A percentile compares a stretch with the other conserved stretches of the same genome.
Conservation (phyloP, 2,888 invertebrate genomes). For the Chalcosyrphus nemorum region DNA sequence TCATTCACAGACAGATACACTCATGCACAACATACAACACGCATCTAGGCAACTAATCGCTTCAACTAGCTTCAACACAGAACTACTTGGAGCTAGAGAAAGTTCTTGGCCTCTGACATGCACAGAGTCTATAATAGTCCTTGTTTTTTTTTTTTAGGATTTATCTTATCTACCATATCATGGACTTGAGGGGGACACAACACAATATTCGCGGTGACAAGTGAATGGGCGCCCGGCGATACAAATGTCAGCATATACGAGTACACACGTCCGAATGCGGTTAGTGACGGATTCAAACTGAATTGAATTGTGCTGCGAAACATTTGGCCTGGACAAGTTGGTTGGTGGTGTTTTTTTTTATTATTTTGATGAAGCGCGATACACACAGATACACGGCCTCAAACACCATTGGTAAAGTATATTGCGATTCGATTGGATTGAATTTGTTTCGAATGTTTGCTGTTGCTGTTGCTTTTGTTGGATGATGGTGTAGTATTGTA, state of each 20-base stretch:
- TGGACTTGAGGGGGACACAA: slow-evolving; percentile 7
- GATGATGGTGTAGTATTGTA: too few relatives aligned
- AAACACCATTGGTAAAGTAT: slow-evolving; percentile 15
- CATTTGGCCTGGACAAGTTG: slow-evolving; percentile 57
- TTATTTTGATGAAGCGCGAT: slow-evolving; percentile 17
- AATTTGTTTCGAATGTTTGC: slow-evolving; percentile 33
- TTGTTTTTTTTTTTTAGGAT: background rate
- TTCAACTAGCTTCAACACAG: background rate
- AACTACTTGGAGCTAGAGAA: slow-evolving; percentile 39
- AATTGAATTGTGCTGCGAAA: slow-evolving; percentile 55
- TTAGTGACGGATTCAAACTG: slow-evolving; percentile 61
- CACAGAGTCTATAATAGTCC: background rate
- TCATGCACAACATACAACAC: slow-evolving; percentile 7
- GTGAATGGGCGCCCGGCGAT: background rate
- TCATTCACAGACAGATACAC: slow-evolving; percentile 2
- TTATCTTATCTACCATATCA: slow-evolving; percentile 38
- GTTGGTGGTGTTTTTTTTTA: too few relatives aligned
- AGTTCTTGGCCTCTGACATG: slow-evolving; percentile 36
- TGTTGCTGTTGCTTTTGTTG: background rate
- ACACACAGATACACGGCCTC: slow-evolving; percentile 5
- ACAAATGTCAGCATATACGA: slow-evolving; percentile 2
- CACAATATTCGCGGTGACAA: background rate
- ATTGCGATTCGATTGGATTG: slow-evolving; percentile 13
- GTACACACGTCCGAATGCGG: slow-evolving; percentile 53
- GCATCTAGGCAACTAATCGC: background rate